These are phyloP conservation scores for Drosophila gunungcola DNA, from an alignment of 1,140 invertebrate species.

Conservation along the genomic window DNA sequence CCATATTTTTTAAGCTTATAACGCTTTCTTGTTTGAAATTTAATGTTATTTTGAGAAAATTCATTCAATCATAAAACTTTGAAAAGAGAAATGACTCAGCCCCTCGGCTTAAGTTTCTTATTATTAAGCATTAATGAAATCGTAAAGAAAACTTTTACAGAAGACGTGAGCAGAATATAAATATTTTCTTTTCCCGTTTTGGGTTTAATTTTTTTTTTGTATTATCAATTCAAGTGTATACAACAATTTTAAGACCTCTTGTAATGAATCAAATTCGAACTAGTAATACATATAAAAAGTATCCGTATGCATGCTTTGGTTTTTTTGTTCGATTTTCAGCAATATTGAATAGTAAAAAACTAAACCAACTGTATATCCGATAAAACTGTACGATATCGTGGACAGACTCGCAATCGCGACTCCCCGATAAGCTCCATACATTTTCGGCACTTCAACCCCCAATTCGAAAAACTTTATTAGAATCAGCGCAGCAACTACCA, in stretches of 20 bases:
- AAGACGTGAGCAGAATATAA: constrained; percentile 18
- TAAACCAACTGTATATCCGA: not conserved
- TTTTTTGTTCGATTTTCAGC: not conserved
- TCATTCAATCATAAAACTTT: not conserved
- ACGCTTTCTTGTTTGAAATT: too few species aligned
- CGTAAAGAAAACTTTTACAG: constrained; percentile 21
- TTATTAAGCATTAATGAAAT: constrained; percentile 13
- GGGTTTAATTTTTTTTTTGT: not conserved
- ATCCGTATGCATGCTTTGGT: not conserved
- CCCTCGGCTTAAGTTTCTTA: not conserved
- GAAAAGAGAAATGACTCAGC: constrained; percentile 1
- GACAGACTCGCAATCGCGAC: constrained; percentile 15
- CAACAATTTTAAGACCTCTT: not conserved
- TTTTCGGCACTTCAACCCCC: constrained; percentile 58
- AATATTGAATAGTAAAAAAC: constrained; percentile 9
- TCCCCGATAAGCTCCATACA: constrained; percentile 46
- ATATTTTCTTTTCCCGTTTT: not conserved
- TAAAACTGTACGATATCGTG: constrained; percentile 36
- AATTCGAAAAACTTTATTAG: constrained; percentile 56
- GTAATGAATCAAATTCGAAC: not conserved
- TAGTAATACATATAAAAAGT: not conserved
- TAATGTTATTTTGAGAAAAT: not conserved
- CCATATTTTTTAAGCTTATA: too few species aligned
- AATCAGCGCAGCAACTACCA: constrained; percentile 38
- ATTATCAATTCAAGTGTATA: not conserved